These are phyloP conservation scores for Sinelater perroti DNA, from an alignment of 2,888 invertebrate species.

Conservation along the genomic window DNA sequence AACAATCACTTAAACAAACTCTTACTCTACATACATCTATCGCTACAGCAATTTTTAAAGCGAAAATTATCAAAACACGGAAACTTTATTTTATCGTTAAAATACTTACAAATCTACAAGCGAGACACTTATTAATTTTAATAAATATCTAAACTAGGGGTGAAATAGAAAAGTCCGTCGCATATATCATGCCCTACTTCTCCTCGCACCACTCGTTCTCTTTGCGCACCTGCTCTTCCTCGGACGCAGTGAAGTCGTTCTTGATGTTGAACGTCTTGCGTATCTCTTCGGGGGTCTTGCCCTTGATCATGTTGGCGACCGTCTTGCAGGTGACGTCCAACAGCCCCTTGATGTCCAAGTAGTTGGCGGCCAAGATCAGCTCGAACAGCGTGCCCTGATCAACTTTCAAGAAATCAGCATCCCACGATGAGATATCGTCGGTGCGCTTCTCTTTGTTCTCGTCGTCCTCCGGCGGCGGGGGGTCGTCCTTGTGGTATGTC, in stretches of 20 bases:
- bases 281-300: slow-evolving; percentile 97
- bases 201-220: slow-evolving; percentile 96
- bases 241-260: slow-evolving; percentile 94
- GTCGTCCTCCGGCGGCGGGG: slow-evolving; percentile 94
- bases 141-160: no score
- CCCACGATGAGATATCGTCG: slow-evolving; percentile 99
- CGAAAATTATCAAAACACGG: no score
- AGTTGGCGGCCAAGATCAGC: slow-evolving; percentile 95
- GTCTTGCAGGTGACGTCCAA: slow-evolving; percentile 98
- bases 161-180: no score
- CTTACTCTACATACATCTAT: no score
- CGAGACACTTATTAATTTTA: no score
- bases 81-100: no score
- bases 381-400: slow-evolving; percentile 97
- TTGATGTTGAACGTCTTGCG: slow-evolving; percentile 97
- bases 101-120: no score
- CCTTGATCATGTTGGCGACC: slow-evolving; percentile 98
- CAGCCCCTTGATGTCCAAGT: slow-evolving; percentile 93
- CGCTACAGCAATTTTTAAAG: no score
- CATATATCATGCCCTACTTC: no score
- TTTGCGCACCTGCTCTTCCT: slow-evolving; percentile 97
- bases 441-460: slow-evolving; percentile 98
- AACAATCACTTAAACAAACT: no score
- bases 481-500: slow-evolving; percentile 94
- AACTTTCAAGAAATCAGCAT: slow-evolving; percentile 98